Conservation (phyloP, 2,797 vertebrate species). For the Hypotaenidia philippensis region DNA sequence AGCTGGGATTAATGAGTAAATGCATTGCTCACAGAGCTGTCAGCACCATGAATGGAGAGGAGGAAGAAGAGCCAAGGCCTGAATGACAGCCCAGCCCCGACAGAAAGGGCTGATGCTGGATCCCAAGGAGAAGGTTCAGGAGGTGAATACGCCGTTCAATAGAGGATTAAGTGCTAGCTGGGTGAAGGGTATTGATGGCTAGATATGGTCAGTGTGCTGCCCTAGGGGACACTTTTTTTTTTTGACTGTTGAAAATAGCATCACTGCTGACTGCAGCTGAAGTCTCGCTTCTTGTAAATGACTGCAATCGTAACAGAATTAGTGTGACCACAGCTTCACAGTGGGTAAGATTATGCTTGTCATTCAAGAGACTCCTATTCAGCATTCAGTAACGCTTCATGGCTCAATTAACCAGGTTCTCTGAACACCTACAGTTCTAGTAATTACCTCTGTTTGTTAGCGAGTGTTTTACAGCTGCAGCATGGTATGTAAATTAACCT, state of each 20-base stretch:
- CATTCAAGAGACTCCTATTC: background rate
- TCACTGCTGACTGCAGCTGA: slow-evolving; percentile 57
- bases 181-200: slow-evolving; percentile 15
- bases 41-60: background rate
- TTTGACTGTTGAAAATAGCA: slow-evolving; percentile 60
- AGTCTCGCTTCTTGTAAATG: slow-evolving; percentile 83
- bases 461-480: background rate
- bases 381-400: background rate
- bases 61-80: background rate
- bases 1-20: background rate
- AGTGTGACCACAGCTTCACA: slow-evolving; percentile 79
- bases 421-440: background rate
- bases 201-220: background rate
- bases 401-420: background rate
- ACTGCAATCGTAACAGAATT: slow-evolving; percentile 76
- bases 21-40: background rate
- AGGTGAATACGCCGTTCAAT: background rate
- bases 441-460: background rate
- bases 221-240: slow-evolving; percentile 48
- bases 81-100: background rate
- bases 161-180: background rate
- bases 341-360: background rate
- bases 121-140: background rate
- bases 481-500: background rate
- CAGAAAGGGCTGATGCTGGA: background rate